phyloP scores from a whole-genome alignment of 2,888 invertebrate genomes.

The Aporophyla nigra region DNA sequence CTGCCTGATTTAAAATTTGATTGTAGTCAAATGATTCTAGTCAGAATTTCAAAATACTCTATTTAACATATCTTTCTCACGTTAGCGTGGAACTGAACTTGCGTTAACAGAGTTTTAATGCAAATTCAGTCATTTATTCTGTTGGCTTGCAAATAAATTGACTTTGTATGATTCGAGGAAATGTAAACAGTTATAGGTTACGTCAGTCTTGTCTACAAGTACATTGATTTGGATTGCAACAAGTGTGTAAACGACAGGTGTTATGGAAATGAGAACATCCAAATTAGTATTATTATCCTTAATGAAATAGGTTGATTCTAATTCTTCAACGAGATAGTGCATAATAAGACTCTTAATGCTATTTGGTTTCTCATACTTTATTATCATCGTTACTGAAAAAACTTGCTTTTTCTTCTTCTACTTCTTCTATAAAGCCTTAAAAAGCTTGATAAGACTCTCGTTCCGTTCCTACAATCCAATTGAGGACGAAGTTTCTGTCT shows the following conservation, averaged over 20 bases:
- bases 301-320: background rate
- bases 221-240: constrained; percentile 36
- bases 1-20: constrained; percentile 36
- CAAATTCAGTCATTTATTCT: constrained; percentile 61
- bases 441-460: background rate
- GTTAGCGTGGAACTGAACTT: constrained; percentile 45
- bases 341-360: background rate
- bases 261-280: constrained; percentile 11
- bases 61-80: constrained; percentile 67
- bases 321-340: background rate
- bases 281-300: background rate
- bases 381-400: background rate
- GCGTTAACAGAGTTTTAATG: constrained; percentile 52
- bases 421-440: background rate
- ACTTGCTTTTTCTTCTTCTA: background rate
- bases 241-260: constrained; percentile 15
- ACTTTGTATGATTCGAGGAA: constrained; percentile 57
- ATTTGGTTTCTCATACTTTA: background rate
- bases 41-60: constrained; percentile 60
- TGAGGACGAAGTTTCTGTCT: background rate
- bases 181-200: constrained; percentile 47
- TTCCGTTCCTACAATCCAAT: background rate
- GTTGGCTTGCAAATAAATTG: constrained; percentile 56
- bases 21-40: constrained; percentile 42
- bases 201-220: constrained; percentile 29